Base-by-base conservation (phyloP, 2,113 vertebrate genomes). In the Amphiprion ocellaris region DNA sequence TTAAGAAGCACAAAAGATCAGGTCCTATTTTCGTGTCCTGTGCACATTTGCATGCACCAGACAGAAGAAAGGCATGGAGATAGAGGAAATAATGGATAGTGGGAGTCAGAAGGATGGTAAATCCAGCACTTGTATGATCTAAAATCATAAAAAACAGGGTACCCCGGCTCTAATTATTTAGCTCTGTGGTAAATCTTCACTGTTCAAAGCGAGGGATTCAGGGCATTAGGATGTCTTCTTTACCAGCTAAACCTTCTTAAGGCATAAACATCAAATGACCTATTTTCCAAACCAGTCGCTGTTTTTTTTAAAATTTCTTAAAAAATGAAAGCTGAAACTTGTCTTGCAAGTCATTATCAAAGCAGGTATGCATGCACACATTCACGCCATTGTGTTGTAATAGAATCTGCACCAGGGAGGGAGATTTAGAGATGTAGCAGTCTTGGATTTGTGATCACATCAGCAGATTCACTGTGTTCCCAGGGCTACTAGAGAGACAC, bases 251-350 rank as follows among this genome's bases (percentile, higher is more conserved):
- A 79, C 70, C 58, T 23, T 58, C 69, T 68, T 39, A 74, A 3
- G 3, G 58, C 70, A 63, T 79, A 62, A 84, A 90, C 60, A 60
- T 81, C 56, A 77, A 80, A 77, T 69, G 46, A 69, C 73, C 67
- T 63, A 72, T 71, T 78, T 89, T 78, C 16, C 53, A 41, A 16
- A 70, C 71, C 54, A 49, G 41, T 15, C 7, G 0, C 14, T 16
- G 30, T 56, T 76, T 41, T 62, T 52, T 39, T 53, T 30, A 3
- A 30, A 30, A 37, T 37, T 54, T 63, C 50, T 54, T 44, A 39
- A 7, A 71, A 54, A 41, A 73, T 49, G 8, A 66, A 72, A 63
- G 30, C 68, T 52, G 16, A 7, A 72, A 82, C 21, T 54, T 69
- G 67, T 56, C 60, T 58, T 6, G 6, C 10, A 21, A 58, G 41